phyloP scores from a whole-genome alignment of 1,140 invertebrate genomes.

The Drosophila lini region DNA sequence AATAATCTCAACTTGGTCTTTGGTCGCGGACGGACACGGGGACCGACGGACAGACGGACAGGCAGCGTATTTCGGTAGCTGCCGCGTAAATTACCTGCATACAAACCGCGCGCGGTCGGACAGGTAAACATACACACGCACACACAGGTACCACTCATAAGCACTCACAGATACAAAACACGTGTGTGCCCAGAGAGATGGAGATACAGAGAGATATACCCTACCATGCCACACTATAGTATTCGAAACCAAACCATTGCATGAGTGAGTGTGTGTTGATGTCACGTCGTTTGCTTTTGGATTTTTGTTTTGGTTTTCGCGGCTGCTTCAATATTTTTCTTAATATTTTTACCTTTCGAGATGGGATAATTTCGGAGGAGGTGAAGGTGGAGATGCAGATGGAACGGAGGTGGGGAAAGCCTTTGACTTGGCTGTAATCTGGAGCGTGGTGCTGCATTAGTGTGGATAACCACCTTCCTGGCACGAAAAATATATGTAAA shows the following conservation, averaged over 20 bases:
- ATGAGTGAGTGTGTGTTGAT: constrained; percentile 52
- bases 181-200: constrained; percentile 20
- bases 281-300: constrained; percentile 72
- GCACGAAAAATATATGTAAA: constrained; percentile 1
- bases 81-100: constrained; percentile 84
- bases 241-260: constrained; percentile 2
- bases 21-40: constrained; percentile 44
- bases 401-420: neutral
- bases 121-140: constrained; percentile 66
- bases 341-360: constrained; percentile 42
- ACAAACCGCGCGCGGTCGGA: constrained; percentile 65
- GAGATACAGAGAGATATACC: constrained; percentile 28
- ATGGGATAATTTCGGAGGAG: neutral
- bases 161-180: constrained; percentile 31
- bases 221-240: constrained; percentile 6
- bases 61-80: constrained; percentile 84
- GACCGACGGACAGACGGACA: constrained; percentile 12
- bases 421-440: constrained; percentile 48
- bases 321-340: constrained; percentile 54
- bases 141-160: constrained; percentile 21
- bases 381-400: neutral
- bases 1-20: constrained; percentile 76
- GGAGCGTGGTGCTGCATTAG: constrained; percentile 36
- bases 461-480: constrained; percentile 60
- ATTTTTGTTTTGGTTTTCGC: constrained; percentile 64